These are phyloP conservation scores for Odocoileus hemionus DNA, from an alignment of 2,113 vertebrate genomes.

Conservation along the genomic window DNA sequence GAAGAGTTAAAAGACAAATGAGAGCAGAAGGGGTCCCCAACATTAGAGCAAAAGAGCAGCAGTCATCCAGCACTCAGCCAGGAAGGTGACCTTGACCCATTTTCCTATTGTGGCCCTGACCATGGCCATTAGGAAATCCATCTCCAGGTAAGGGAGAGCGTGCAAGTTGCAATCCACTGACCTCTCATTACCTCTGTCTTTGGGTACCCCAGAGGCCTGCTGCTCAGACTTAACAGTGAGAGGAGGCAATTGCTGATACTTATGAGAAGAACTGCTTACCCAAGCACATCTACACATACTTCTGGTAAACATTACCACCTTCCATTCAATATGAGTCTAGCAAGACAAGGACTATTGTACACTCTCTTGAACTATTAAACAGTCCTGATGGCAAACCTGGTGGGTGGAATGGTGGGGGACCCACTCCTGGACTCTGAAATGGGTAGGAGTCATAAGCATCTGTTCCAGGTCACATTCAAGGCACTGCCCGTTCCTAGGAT, in stretches of 20 bases:
- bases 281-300: neutral
- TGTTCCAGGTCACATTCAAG: neutral
- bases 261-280: neutral
- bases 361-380: accelerated
- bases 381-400: neutral
- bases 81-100: neutral
- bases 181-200: neutral
- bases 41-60: neutral
- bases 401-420: neutral
- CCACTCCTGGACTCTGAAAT: neutral
- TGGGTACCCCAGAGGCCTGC: neutral
- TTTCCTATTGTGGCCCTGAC: neutral
- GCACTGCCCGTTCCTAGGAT: no score
- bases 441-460: neutral
- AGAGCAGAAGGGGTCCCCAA: neutral
- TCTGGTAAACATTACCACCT: accelerated
- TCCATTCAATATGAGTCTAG: neutral
- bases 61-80: accelerated
- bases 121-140: neutral
- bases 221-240: neutral
- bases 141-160: accelerated
- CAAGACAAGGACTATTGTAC: accelerated
- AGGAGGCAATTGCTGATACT: neutral
- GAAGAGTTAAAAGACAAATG: neutral
- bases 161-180: neutral